A percentile compares a stretch with the other conserved stretches of the same genome.
phyloP scores from a whole-genome alignment of 2,797 vertebrate species.

The Amazonetta brasiliensis region DNA sequence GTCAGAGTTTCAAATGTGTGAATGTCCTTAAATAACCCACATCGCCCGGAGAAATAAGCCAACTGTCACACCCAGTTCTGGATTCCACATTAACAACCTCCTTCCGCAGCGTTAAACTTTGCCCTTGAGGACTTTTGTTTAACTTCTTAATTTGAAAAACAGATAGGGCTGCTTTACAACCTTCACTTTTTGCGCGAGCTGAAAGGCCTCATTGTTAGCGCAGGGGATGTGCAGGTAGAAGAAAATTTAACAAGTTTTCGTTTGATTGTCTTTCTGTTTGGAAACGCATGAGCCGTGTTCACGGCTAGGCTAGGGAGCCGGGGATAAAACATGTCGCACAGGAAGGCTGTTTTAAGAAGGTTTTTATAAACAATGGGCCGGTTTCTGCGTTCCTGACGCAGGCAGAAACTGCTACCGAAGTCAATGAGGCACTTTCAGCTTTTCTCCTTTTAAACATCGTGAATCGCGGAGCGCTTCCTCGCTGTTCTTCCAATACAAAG shows the following conservation, averaged over 20 bases:
- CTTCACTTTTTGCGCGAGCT: not conserved
- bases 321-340: not conserved
- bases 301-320: not conserved
- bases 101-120: slow-evolving; percentile 82
- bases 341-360: not conserved
- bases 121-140: slow-evolving; percentile 82
- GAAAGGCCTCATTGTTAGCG: slow-evolving; percentile 67
- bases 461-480: not conserved
- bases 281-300: not conserved
- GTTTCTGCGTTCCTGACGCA: not conserved
- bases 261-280: slow-evolving; percentile 20
- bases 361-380: slow-evolving; percentile 23
- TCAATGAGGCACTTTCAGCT: not conserved
- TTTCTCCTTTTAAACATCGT: not conserved
- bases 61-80: slow-evolving; percentile 82
- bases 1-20: slow-evolving; percentile 59
- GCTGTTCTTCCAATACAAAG: slow-evolving; percentile 21
- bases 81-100: slow-evolving; percentile 84
- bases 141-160: slow-evolving; percentile 81
- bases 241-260: not conserved
- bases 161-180: slow-evolving; percentile 68
- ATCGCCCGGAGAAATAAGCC: slow-evolving; percentile 69
- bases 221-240: slow-evolving; percentile 58
- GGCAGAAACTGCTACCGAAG: slow-evolving; percentile 1
- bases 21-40: slow-evolving; percentile 82